These are phyloP conservation scores for Mechanitis messenoides DNA, from an alignment of 2,888 invertebrate species.

Conservation along the genomic window DNA sequence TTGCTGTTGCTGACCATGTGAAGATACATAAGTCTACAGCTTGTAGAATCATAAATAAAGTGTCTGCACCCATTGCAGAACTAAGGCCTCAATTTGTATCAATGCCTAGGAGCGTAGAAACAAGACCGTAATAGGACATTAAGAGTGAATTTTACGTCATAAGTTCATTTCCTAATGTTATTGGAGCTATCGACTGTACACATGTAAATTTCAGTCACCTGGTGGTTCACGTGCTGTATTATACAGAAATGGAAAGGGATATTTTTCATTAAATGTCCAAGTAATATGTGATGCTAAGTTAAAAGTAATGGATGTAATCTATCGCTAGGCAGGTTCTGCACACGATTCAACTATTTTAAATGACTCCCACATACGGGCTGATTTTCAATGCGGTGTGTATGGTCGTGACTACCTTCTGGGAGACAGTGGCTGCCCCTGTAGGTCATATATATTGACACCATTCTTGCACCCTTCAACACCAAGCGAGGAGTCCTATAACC, in stretches of 20 bases:
- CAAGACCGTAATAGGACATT: too few species aligned
- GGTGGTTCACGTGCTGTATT: conserved; percentile 25
- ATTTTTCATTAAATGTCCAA: conserved; percentile 22
- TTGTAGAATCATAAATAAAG: too few species aligned
- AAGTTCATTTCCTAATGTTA: too few species aligned
- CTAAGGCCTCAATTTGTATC: too few species aligned
- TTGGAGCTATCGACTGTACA: conserved; percentile 11
- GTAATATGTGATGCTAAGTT: conserved; percentile 14
- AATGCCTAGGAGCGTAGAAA: too few species aligned
- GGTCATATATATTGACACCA: conserved; percentile 18
- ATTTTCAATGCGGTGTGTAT: too few species aligned
- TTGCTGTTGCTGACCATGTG: too few species aligned
- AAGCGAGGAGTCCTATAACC: conserved; percentile 10
- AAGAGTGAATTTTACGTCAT: too few species aligned
- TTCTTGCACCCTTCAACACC: conserved; percentile 13
- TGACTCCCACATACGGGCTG: too few species aligned
- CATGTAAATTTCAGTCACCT: conserved; percentile 10
- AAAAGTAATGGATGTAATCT: conserved; percentile 14
- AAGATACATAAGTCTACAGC: too few species aligned
- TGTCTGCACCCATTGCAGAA: too few species aligned
- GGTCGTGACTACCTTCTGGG: too few species aligned
- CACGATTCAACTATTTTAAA: conserved; percentile 24
- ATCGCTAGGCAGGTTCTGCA: conserved; percentile 25
- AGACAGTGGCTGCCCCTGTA: conserved; percentile 24
- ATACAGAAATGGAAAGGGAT: conserved; percentile 22